Conservation (phyloP, 2,113 vertebrate genomes). For the pig (Sus scrofa) region DNA sequence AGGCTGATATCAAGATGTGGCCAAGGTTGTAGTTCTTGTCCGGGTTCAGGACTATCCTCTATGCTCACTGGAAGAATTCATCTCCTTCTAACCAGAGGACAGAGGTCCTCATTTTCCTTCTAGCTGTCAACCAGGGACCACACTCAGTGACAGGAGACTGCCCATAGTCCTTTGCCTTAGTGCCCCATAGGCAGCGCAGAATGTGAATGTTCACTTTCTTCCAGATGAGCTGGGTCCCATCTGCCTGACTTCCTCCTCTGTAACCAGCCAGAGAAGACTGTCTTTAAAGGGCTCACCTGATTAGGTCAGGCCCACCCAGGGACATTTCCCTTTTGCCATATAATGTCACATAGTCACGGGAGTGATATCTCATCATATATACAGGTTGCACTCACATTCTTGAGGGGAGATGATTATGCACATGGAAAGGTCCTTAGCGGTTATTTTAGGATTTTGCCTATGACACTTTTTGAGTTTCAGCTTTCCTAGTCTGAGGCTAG, state of each 20-base stretch:
- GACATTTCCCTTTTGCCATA: neutral
- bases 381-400: neutral
- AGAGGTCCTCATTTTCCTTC: neutral
- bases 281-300: neutral
- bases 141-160: neutral
- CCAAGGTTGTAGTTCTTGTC: neutral
- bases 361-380: neutral
- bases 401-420: neutral
- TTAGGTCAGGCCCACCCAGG: neutral
- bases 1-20: neutral
- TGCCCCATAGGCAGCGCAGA: neutral
- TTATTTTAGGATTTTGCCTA: neutral
- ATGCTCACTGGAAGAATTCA: neutral
- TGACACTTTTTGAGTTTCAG: neutral
- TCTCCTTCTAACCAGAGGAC: neutral
- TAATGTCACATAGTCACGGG: neutral
- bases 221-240: neutral
- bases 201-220: neutral
- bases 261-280: neutral
- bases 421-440: neutral
- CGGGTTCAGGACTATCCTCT: neutral
- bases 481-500: neutral
- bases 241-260: neutral
- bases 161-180: neutral
- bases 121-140: neutral